A percentile compares a stretch with the other conserved stretches of the same genome.
These are phyloP conservation scores for Cosmia pyralina DNA, from an alignment of 2,888 invertebrate genomes.

Conservation along the genomic window DNA sequence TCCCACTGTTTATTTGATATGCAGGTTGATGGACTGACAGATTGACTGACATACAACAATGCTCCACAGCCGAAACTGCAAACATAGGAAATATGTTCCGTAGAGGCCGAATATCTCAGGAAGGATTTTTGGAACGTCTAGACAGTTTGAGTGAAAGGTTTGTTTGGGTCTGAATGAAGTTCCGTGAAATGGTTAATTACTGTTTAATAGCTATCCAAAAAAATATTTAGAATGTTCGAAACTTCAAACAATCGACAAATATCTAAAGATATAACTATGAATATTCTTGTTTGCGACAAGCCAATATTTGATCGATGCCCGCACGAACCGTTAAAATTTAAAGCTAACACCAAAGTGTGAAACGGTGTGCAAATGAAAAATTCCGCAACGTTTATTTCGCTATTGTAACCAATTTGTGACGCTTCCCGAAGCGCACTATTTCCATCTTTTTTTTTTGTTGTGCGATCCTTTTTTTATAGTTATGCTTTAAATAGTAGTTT, in stretches of 20 bases:
- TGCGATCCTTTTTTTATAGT: slow-evolving; percentile 14
- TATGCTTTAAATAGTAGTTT: slow-evolving; percentile 29
- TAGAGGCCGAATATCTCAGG: not conserved
- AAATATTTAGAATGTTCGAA: not conserved
- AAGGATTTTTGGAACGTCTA: not conserved
- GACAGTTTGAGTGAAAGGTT: not conserved
- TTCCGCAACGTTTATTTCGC: slow-evolving; percentile 83
- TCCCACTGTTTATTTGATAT: slow-evolving; percentile 24
- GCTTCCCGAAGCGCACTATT: slow-evolving; percentile 72
- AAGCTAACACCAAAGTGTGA: slow-evolving; percentile 85
- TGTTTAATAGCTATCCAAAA: not conserved
- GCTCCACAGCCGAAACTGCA: not conserved
- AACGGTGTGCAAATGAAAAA: slow-evolving; percentile 87
- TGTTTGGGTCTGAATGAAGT: not conserved
- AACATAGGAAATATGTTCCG: not conserved
- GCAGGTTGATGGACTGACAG: not conserved
- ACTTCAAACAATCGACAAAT: slow-evolving; percentile 44
- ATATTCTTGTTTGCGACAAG: slow-evolving; percentile 56
- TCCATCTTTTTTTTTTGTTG: not conserved
- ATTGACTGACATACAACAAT: slow-evolving; percentile 7
- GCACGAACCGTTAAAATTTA: slow-evolving; percentile 76
- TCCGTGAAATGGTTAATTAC: not conserved
- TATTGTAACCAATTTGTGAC: slow-evolving; percentile 84
- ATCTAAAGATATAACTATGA: slow-evolving; percentile 52
- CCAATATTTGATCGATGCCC: slow-evolving; percentile 75